These are phyloP conservation scores for Sarcophaga caerulescens DNA, from an alignment of 2,888 invertebrate species.

Conservation along the genomic window DNA sequence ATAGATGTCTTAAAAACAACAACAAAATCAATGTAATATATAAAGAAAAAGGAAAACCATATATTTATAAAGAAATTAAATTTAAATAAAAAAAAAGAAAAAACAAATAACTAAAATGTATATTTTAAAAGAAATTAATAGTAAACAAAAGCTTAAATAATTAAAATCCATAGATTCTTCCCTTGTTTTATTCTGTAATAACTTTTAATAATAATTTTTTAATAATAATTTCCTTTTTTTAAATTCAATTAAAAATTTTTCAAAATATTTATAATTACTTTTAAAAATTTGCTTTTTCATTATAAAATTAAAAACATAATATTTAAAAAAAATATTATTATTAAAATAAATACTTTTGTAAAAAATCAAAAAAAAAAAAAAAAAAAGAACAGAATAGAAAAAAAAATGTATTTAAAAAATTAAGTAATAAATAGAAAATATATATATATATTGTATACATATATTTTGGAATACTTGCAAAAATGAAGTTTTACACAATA, in stretches of 20 bases:
- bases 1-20: slow-evolving; percentile 54
- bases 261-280: not conserved
- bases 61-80: not conserved
- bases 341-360: slow-evolving; percentile 17
- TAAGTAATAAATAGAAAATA: slow-evolving; percentile 10
- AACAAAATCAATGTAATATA: slow-evolving; percentile 37
- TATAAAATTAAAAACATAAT: slow-evolving; percentile 11
- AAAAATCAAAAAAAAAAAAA: slow-evolving; percentile 15
- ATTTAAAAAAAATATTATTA: not conserved
- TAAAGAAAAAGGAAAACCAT: slow-evolving; percentile 25
- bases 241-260: slow-evolving; percentile 14
- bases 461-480: slow-evolving; percentile 66
- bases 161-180: slow-evolving; percentile 58
- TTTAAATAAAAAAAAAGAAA: not conserved
- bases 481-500: slow-evolving; percentile 59
- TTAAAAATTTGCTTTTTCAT: slow-evolving; percentile 8
- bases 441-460: slow-evolving; percentile 30
- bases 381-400: not conserved
- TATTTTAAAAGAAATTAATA: slow-evolving; percentile 28
- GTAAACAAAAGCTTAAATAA: slow-evolving; percentile 35
- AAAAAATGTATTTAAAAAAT: slow-evolving; percentile 26
- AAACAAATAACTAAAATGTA: slow-evolving; percentile 13
- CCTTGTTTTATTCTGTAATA: slow-evolving; percentile 37
- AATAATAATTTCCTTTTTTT: not conserved
- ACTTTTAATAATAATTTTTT: slow-evolving; percentile 16